Evolutionary conservation across 1,140 invertebrate species (phyloP).

Genomic region (Coenobita brevimanus): DNA sequence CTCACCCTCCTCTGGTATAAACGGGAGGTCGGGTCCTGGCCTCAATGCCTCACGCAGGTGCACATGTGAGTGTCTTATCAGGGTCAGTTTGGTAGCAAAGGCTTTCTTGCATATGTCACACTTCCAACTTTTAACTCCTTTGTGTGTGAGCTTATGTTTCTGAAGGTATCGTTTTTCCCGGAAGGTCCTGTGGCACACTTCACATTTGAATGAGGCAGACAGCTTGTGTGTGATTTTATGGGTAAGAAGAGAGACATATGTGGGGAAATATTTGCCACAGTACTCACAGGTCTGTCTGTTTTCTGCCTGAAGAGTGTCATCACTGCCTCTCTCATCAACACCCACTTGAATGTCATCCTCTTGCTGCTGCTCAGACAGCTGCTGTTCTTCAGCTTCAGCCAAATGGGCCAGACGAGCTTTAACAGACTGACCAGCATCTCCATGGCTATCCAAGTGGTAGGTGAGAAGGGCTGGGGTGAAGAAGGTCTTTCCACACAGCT

Average conservation of each 20-base stretch:
- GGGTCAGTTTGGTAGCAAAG: conserved; percentile 66
- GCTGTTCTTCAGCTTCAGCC: conserved; percentile 31
- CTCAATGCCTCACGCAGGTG: conserved; percentile 65
- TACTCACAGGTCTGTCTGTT: conserved; percentile 58
- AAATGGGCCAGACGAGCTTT: conserved; percentile 50
- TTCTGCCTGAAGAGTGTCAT: neutral
- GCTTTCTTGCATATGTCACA: conserved; percentile 70
- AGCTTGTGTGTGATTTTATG: conserved; percentile 74
- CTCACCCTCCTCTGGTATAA: conserved; percentile 51
- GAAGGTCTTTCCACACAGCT: conserved; percentile 69
- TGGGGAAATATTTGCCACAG: conserved; percentile 61
- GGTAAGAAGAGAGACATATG: conserved; percentile 70
- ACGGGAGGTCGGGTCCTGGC: conserved; percentile 51
- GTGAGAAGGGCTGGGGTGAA: conserved; percentile 60
- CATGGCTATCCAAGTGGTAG: conserved; percentile 67
- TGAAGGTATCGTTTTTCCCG: conserved; percentile 67
- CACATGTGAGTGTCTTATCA: conserved; percentile 67
- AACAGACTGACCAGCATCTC: conserved; percentile 55
- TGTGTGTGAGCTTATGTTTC: conserved; percentile 68
- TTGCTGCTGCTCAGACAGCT: conserved; percentile 2
- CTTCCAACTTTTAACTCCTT: conserved; percentile 67
- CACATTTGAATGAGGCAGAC: conserved; percentile 73
- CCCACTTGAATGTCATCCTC: conserved; percentile 15
- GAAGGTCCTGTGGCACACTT: conserved; percentile 68
- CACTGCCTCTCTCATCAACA: neutral